Base-by-base conservation (phyloP, 1,140 invertebrate species). In the Lethrus apterus region DNA sequence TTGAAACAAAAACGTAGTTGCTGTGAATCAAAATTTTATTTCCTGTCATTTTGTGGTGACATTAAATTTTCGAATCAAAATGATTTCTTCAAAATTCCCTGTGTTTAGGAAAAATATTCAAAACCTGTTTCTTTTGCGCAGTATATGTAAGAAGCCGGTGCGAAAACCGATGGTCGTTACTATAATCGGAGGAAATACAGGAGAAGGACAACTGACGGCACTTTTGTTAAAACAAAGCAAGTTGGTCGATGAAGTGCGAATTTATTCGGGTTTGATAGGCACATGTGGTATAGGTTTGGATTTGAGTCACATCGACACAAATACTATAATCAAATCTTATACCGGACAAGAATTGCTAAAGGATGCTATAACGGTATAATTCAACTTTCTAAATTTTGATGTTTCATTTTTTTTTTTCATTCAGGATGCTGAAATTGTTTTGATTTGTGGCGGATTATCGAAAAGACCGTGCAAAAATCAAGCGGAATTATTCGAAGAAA, bases 201-300 rank as follows among this genome's bases (percentile, higher is more conserved):
- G 46, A 5, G 20, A 29, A 32, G 46, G 36, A 5, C 23, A 41
- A 14, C 35, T 41, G 2, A 18, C 18, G 9, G 89, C 92, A 9
- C 73, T 99, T 23, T 76, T 99, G 10, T 67, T 99, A 44, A 99
- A 99, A 70, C 79, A 90, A 57, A 90, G 84, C 50, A 81, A 86
- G 24, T 66, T 87, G 18, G 78, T 98, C 14, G 81, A 79, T 8
- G 78, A 89, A 54, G 72, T 98, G 44, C 78, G 85, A 0, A 73
- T 99, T 0, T 98, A 99, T 73, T 86, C 97, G 65, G 89, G 93
- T 1, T 24, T 50, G 4, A 46, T 30, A 14, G 83, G 93, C 57
- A 93, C 93, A 19, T 87, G 89, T 49, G 93, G 92, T 52, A 92
- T 98, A 8, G 94, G 92, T 41, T 89, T 91, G 49, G 96, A 99